Evolutionary conservation across 2,113 vertebrate species (phyloP), one percentile per base, ranked within the genome.

Genomic region (Etheostoma cragini): DNA sequence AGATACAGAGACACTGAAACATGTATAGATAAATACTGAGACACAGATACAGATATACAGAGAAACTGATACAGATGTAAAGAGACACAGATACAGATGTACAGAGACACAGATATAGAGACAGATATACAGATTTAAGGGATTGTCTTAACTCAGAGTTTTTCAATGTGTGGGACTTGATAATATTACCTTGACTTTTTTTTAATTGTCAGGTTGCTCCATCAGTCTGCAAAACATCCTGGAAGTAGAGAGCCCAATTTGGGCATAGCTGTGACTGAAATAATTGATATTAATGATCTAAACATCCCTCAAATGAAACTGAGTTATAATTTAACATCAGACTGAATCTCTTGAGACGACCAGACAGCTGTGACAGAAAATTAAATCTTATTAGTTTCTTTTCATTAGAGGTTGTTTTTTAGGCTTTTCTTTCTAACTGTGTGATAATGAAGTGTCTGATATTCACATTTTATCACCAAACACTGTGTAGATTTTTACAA

Each of bases 251-350:
- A 33, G 30, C 42, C 56, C 3, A 30, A 76, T 38, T 10, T 6
- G 1, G 10, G 1, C 22, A 3, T 22, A 0, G 26, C 35, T 22
- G 33, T 33, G 49, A 21, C 38, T 54, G 26, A 38, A 11, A 58
- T 60, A 57, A 78, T 46, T 42, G 63, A 67, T 80, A 24, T 11
- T 6, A 66, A 78, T 8, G 5, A 53, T 64, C 19, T 26, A 26
- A 76, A 68, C 56, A 30, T 71, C 7, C n/a, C 42, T 24, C 19
- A 54, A 17, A 76, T 67, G 35, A 70, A 64, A 6, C n/a, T 2
- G 22, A 57, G 42, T 33, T 17, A 16, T 63, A 26, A 64, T 72
- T 68, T 72, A 72, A 67, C 49, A 47, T 72, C 62, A 73, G 72
- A 52, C 62, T 42, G 54, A 76, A 64, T 85, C 69, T 14, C 60